Base-by-base conservation (phyloP, 1,140 invertebrate genomes). In the Conus betulinus region DNA sequence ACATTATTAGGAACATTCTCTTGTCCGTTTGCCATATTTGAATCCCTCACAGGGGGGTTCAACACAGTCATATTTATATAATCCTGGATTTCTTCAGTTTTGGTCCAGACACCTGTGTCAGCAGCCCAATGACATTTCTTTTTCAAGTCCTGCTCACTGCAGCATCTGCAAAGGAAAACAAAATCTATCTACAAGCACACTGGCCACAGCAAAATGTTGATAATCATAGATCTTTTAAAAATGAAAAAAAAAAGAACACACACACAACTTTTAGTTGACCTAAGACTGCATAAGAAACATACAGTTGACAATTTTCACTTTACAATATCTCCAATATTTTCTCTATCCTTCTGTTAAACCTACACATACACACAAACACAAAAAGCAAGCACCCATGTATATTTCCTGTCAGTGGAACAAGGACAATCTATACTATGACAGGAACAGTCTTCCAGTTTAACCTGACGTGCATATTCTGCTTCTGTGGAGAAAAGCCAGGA, bases 1-100 rank as follows among this genome's bases (percentile, higher is more conserved):
- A 98, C 97, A 91, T 97, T 97, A 51, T 83, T 91, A 23, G 87
- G 91, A 25, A 13, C 39, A 53, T 71, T 57, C 25, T 84, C 78
- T 63, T 27, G 17, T 76, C 1, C 27, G 51, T 53, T 39, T 78
- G 85, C 86, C 78, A 79, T 76, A 11, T 51, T 60, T n/a, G 17
- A 25, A 23, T 79, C 53, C 15, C 53, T 60, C 11, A 23, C 25
- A 11, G 11, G 27, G 6, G 67, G 7, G 39, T 52, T 76, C 71
- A 78, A 53, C 23, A n/a, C 27, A 11, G 67, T 27, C 57, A 53
- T 87, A 20, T 78, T 55, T 23, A 53, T 11, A 39, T 85, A 27
- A 8, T 17, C 11, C 6, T 71, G 13, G 15, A 71, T 27, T 7
- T 23, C 15, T 67, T 27, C 15, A 25, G 4, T 20, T 51, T 25